Evolutionary conservation across 2,888 invertebrate genomes (phyloP).

Genomic region (Ligdia adustata): DNA sequence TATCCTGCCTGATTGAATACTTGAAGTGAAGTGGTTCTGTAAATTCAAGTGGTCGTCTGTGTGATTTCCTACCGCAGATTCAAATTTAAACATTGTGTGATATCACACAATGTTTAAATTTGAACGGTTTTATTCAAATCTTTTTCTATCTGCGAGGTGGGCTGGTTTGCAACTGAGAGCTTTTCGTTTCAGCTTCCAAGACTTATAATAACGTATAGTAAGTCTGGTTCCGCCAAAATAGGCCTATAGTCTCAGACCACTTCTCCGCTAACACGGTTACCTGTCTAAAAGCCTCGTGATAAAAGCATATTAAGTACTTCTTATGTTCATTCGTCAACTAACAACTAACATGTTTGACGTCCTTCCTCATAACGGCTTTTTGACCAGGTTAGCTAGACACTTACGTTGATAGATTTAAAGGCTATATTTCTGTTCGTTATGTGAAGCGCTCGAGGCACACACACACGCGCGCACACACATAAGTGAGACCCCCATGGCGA

Average conservation of each 20-base stretch:
- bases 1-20: constrained; percentile 12
- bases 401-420: constrained; percentile 32
- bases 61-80: background rate
- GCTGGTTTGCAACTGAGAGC: too few species aligned
- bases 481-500: constrained; percentile 38
- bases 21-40: constrained; percentile 13
- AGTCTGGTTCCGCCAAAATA: too few species aligned
- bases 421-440: constrained; percentile 36
- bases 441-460: constrained; percentile 33
- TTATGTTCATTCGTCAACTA: constrained; percentile 6
- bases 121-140: too few species aligned
- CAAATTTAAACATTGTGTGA: too few species aligned
- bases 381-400: constrained; percentile 24
- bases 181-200: too few species aligned
- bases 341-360: constrained; percentile 24
- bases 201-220: too few species aligned
- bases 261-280: too few species aligned
- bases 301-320: constrained; percentile 8
- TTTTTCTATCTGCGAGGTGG: too few species aligned
- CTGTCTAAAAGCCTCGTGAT: constrained; percentile 7
- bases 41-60: constrained; percentile 11
- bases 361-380: constrained; percentile 30
- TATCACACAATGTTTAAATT: too few species aligned
- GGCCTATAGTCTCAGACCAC: too few species aligned
- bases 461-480: constrained; percentile 48